phyloP scores from a whole-genome alignment of 2,888 invertebrate genomes.

The Uloborus plumipes region DNA sequence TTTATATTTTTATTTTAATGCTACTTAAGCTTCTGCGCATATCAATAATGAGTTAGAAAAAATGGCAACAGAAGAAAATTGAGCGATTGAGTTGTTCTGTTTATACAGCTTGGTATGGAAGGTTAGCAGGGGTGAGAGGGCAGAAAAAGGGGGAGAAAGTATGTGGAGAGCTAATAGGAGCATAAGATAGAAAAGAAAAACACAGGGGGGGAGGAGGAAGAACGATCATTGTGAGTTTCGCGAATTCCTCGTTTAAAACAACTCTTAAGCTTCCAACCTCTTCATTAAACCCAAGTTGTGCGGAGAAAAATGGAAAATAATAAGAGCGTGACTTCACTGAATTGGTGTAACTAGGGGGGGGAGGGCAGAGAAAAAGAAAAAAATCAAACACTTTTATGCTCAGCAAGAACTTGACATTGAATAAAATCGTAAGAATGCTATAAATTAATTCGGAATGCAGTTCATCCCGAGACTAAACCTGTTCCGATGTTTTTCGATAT shows the following conservation, averaged over 20 bases:
- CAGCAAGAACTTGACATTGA: conserved; percentile 13
- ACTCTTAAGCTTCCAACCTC: conserved; percentile 12
- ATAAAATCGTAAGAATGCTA: conserved; percentile 5
- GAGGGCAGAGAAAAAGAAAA: neutral
- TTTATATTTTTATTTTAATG: too few species aligned
- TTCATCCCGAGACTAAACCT: conserved; percentile 21
- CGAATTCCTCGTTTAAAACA: conserved; percentile 33
- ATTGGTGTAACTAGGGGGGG: neutral
- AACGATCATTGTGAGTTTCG: neutral
- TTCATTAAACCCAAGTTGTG: conserved; percentile 34
- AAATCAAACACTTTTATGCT: conserved; percentile 5
- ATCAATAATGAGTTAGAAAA: neutral
- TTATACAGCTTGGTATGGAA: neutral
- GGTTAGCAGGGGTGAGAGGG: neutral
- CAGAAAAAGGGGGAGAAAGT: too few species aligned
- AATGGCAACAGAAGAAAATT: neutral
- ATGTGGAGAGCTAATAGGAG: too few species aligned
- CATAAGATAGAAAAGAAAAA: neutral
- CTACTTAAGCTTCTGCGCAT: neutral
- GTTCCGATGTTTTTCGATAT: neutral
- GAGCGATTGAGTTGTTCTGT: conserved; percentile 11
- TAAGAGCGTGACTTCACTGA: conserved; percentile 15
- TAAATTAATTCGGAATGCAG: conserved; percentile 53
- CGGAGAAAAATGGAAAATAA: conserved; percentile 5
- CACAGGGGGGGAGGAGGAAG: neutral